phyloP scores from a whole-genome alignment of 2,797 vertebrate genomes.

The Chrosomus eos region DNA sequence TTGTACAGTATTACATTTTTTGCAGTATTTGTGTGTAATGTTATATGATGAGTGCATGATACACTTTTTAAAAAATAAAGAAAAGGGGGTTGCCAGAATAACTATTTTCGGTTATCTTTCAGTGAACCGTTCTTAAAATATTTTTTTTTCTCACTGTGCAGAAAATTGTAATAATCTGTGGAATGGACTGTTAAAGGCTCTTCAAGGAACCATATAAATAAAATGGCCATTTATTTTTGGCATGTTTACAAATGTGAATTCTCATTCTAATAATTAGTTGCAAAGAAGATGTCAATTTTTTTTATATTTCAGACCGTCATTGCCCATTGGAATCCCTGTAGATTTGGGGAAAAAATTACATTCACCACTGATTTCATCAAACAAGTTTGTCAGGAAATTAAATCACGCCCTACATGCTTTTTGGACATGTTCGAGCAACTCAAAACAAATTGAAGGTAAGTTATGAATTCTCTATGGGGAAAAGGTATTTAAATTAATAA shows the following conservation, averaged over 20 bases:
- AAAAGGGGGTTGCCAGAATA: background rate
- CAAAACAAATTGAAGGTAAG: constrained; percentile 8
- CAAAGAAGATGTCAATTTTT: background rate
- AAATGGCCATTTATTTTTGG: background rate
- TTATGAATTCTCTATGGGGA: background rate
- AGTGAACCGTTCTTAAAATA: background rate
- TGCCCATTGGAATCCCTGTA: background rate
- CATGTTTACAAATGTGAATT: background rate
- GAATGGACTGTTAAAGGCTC: background rate
- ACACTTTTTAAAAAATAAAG: background rate
- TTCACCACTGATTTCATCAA: background rate
- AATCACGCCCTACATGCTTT: constrained; percentile 20
- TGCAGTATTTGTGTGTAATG: background rate
- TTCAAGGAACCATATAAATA: background rate
- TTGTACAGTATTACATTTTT: background rate
- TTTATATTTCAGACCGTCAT: background rate
- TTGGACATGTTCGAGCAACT: constrained; percentile 19
- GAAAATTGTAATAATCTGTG: background rate
- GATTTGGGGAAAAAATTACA: background rate
- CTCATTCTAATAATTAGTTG: background rate
- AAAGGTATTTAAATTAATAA: constrained; percentile 13
- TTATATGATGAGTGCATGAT: background rate
- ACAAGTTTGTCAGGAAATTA: constrained; percentile 23
- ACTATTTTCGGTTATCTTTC: background rate
- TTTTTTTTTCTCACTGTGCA: background rate